phyloP scores from a whole-genome alignment of 1,140 invertebrate species.

The Streblospio benedicti region DNA sequence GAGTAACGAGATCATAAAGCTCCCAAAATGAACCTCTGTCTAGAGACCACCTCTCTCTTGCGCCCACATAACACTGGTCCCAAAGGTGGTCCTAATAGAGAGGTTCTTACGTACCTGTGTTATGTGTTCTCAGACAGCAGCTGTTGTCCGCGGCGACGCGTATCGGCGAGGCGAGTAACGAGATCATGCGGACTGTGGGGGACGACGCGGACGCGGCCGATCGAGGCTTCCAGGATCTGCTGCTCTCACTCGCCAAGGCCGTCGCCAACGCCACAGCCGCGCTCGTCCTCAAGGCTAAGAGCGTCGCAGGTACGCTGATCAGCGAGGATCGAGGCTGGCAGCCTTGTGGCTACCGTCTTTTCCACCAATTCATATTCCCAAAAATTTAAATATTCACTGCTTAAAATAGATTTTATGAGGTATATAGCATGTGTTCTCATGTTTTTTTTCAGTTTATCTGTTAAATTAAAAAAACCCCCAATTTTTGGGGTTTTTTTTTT shows the following conservation, averaged over 20 bases:
- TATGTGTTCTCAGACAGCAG: slow-evolving; percentile 65
- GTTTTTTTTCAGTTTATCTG: neutral
- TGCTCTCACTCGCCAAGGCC: slow-evolving; percentile 43
- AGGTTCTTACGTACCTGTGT: no score
- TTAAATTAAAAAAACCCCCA: no score
- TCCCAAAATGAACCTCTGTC: no score
- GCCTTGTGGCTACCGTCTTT: slow-evolving; percentile 44
- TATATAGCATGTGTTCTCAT: no score
- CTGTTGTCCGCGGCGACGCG: slow-evolving; percentile 85
- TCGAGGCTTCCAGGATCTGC: slow-evolving; percentile 38
- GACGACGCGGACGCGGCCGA: slow-evolving; percentile 31
- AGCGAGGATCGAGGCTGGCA: no score
- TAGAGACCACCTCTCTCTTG: no score
- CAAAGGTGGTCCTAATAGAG: no score
- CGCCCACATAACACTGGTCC: no score
- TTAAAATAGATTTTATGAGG: no score
- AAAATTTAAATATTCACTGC: neutral
- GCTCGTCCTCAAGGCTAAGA: slow-evolving; percentile 50
- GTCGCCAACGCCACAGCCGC: slow-evolving; percentile 47
- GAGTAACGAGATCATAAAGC: slow-evolving; percentile 84
- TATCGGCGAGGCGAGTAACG: slow-evolving; percentile 90
- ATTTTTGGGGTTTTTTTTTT: no score
- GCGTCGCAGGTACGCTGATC: slow-evolving; percentile 68
- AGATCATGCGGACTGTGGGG: slow-evolving; percentile 59
- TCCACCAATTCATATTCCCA: no score